phyloP scores from a whole-genome alignment of 2,797 vertebrate species.

The Lates japonicus region DNA sequence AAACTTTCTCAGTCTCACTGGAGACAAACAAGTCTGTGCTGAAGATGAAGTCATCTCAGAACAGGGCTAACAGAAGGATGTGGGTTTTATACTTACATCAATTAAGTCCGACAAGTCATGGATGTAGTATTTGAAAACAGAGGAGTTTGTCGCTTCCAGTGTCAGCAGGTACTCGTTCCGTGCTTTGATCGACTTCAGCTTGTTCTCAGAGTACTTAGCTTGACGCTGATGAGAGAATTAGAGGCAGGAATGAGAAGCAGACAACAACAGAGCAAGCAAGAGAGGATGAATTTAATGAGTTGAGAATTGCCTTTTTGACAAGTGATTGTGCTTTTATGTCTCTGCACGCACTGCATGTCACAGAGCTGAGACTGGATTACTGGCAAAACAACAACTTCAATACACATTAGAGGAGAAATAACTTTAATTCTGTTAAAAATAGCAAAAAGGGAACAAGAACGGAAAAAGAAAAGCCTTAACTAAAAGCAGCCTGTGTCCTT shows the following conservation, averaged over 20 bases:
- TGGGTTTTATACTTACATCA: slow-evolving; percentile 91
- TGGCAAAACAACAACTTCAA: slow-evolving; percentile 46
- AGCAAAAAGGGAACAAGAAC: slow-evolving; percentile 29
- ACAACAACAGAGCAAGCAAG: slow-evolving; percentile 44
- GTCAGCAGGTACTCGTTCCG: slow-evolving; percentile 98
- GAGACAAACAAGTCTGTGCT: slow-evolving; percentile 19
- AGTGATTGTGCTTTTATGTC: slow-evolving; percentile 63
- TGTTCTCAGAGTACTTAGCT: slow-evolving; percentile 99
- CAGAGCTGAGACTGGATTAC: slow-evolving; percentile 44
- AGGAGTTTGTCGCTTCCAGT: slow-evolving; percentile 96
- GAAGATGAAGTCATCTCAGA: slow-evolving; percentile 32
- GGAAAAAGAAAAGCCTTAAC: slow-evolving; percentile 28
- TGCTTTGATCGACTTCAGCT: slow-evolving; percentile 99
- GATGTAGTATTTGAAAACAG: slow-evolving; percentile 99
- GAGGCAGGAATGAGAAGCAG: slow-evolving; percentile 53
- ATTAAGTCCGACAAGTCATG: slow-evolving; percentile 98
- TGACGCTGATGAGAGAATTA: slow-evolving; percentile 89
- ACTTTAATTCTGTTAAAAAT: slow-evolving; percentile 41
- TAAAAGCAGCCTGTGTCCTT: slow-evolving; percentile 49
- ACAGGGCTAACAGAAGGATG: slow-evolving; percentile 9
- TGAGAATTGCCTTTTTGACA: slow-evolving; percentile 58
- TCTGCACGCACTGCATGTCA: slow-evolving; percentile 21
- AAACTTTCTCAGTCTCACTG: slow-evolving; percentile 12
- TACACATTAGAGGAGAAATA: slow-evolving; percentile 45
- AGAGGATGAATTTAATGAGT: slow-evolving; percentile 61